These are phyloP conservation scores for Cancer borealis DNA, from an alignment of 2,888 invertebrate genomes.

Conservation along the genomic window DNA sequence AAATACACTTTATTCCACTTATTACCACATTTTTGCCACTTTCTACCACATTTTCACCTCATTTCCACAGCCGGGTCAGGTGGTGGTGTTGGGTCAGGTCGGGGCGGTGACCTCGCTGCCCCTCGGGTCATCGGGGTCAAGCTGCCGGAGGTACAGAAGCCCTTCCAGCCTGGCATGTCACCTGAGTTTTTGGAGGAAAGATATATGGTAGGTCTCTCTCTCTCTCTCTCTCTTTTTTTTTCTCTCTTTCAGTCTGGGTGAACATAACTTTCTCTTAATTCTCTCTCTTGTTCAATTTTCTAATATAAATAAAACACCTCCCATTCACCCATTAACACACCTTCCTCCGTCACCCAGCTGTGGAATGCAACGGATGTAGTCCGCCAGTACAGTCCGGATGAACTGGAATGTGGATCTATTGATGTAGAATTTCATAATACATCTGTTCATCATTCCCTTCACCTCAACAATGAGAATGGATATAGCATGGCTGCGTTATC, in stretches of 20 bases:
- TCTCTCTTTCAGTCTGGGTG: too few species aligned
- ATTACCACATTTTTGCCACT: too few species aligned
- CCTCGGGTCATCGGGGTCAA: constrained; percentile 37
- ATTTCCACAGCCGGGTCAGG: too few species aligned
- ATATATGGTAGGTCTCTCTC: constrained; percentile 82
- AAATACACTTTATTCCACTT: too few species aligned
- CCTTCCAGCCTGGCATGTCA: constrained; percentile 95
- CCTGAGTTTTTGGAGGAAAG: constrained; percentile 90
- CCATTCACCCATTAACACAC: too few species aligned
- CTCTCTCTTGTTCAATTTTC: not conserved
- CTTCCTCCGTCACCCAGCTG: constrained; percentile 79
- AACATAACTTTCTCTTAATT: too few species aligned
- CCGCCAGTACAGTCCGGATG: constrained; percentile 85
- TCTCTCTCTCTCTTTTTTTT: too few species aligned
- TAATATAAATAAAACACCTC: not conserved
- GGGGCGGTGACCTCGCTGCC: not conserved
- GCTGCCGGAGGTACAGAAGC: constrained; percentile 83
- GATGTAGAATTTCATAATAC: constrained; percentile 98
- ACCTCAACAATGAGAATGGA: constrained; percentile 90
- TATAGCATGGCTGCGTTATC: constrained; percentile 95
- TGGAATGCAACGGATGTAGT: constrained; percentile 89
- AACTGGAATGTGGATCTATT: constrained; percentile 89
- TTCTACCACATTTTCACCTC: too few species aligned
- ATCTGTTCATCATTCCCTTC: constrained; percentile 92
- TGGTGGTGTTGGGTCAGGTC: too few species aligned